These are phyloP conservation scores for Macropodus opercularis DNA, from an alignment of 2,797 vertebrate species.

Conservation along the genomic window DNA sequence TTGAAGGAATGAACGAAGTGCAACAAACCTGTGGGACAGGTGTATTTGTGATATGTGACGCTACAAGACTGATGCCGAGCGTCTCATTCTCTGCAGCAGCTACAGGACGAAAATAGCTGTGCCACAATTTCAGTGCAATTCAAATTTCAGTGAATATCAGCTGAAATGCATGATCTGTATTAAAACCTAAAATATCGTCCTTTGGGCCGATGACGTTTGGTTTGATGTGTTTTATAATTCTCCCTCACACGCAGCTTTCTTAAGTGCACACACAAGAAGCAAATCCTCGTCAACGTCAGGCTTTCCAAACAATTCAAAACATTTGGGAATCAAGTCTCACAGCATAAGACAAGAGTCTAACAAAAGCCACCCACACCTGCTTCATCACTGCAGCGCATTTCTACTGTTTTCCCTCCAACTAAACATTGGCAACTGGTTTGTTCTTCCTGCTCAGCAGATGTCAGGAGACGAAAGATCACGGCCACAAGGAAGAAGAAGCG, in stretches of 20 bases:
- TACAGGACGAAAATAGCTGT: too few relatives aligned
- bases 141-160: too few relatives aligned
- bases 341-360: conserved; percentile 54
- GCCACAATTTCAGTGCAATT: too few relatives aligned
- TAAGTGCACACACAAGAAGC: conserved; percentile 24
- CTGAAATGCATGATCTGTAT: conserved; percentile 16
- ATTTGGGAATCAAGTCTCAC: conserved; percentile 49
- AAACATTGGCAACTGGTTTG: conserved; percentile 45
- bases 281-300: conserved; percentile 38
- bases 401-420: conserved; percentile 33
- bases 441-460: conserved; percentile 41
- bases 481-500: conserved; percentile 13
- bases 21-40: too few relatives aligned
- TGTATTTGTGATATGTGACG: too few relatives aligned
- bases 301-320: conserved; percentile 62
- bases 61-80: too few relatives aligned
- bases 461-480: conserved; percentile 27
- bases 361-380: conserved; percentile 59
- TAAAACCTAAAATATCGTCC: conserved; percentile 8
- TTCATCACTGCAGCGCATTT: conserved; percentile 44
- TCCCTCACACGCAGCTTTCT: conserved; percentile 18
- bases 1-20: too few relatives aligned
- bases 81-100: too few relatives aligned
- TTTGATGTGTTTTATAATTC: conserved; percentile 48
- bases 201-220: conserved; percentile 19